Conservation (phyloP, 2,113 vertebrate species). For the Entelurus aequoreus region DNA sequence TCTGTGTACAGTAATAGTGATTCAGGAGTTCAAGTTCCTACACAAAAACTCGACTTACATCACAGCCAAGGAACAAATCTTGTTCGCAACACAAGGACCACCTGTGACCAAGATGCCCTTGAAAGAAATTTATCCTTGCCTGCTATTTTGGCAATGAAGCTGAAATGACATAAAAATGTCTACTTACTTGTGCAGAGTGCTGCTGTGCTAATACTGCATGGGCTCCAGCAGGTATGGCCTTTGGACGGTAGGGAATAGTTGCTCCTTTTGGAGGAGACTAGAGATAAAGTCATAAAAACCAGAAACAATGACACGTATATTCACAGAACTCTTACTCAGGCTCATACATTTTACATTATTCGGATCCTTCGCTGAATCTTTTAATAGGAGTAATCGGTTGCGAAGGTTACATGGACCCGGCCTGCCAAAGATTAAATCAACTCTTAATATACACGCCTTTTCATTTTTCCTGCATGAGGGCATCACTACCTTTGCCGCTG, state of each 20-base stretch:
- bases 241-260: slow-evolving; percentile 89
- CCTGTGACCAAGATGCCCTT: not conserved
- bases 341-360: slow-evolving; percentile 28
- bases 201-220: slow-evolving; percentile 83
- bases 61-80: no score
- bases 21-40: no score
- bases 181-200: slow-evolving; percentile 84
- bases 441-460: slow-evolving; percentile 5
- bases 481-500: not conserved
- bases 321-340: slow-evolving; percentile 10
- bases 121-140: not conserved
- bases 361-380: slow-evolving; percentile 28
- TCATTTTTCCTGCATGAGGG: not conserved
- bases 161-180: slow-evolving; percentile 6
- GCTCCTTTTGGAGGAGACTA: slow-evolving; percentile 92
- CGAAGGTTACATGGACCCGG: slow-evolving; percentile 20
- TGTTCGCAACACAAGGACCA: no score
- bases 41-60: no score
- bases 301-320: slow-evolving; percentile 25
- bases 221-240: slow-evolving; percentile 78
- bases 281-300: slow-evolving; percentile 42
- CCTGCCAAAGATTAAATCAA: not conserved
- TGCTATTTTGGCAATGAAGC: slow-evolving; percentile 3
- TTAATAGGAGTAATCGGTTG: slow-evolving; percentile 22
- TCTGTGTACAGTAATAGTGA: no score